Evolutionary conservation across 2,113 vertebrate genomes (phyloP), one percentile per base, ranked within the genome.

Genomic region (Mustela nigripes): DNA sequence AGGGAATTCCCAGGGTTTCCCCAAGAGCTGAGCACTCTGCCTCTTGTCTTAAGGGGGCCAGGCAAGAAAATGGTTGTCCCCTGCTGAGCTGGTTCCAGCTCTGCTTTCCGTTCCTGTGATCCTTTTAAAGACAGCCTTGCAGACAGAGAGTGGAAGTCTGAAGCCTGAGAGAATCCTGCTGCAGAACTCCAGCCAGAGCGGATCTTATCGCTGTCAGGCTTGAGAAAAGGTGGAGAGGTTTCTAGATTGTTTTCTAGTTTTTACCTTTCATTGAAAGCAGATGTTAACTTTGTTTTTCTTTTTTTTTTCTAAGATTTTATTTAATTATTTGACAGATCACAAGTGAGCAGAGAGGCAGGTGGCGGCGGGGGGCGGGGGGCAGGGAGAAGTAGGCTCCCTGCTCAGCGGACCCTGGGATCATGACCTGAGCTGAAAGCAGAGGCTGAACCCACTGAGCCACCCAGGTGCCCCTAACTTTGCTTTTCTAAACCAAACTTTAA

Each of bases 361-460:
- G 15, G 50, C 39, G 4, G 50, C 0, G 50, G 0, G 15, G 4
- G 50, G 50, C 0, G 2, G 48, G 12, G 3, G 50, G 12, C 11
- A 1, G 48, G 48, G 11, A 12, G 50, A 15, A 18, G 53, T 16
- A 56, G 53, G 16, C 53, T 56, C 53, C 53, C 53, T 4, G 3
- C 53, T 53, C 15, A 53, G 53, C 16, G 16, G 15, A 56, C 53
- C 53, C 53, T 2, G 5, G 16, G 53, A 56, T 18, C 16, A 18
- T 56, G 53, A 56, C 53, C 16, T 18, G 53, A 56, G 53, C 53
- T 6, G 53, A 56, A 56, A 18, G 53, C 50, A 53, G 50, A 53
- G 50, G 50, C 50, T 53, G 16, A 53, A 53, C 50, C 50, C 50
- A 53, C 16, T 56, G 53, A 56, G 53, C 53, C 16, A 18, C 53